phyloP scores from a whole-genome alignment of 2,797 vertebrate genomes.

The Acestrorhynchus altus region DNA sequence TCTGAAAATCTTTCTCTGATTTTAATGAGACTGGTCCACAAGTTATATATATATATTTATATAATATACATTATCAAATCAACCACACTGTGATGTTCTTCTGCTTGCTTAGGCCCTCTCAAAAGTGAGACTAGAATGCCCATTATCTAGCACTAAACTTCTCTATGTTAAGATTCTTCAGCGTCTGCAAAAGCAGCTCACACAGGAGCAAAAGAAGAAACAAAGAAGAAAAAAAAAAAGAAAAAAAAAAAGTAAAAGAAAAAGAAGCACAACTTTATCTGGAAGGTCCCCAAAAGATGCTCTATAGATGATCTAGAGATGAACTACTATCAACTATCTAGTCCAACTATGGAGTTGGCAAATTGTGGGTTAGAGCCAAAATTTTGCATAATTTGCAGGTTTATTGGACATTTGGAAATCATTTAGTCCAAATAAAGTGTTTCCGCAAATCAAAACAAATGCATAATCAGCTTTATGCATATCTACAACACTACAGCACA shows the following conservation, averaged over 20 bases:
- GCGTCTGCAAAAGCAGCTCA: constrained; percentile 33
- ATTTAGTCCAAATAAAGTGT: constrained; percentile 23
- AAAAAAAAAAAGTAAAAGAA: constrained; percentile 25
- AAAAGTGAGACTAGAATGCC: not conserved
- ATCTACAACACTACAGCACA: constrained; percentile 43
- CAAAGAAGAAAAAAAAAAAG: constrained; percentile 8
- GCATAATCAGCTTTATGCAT: constrained; percentile 26
- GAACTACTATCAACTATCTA: not conserved
- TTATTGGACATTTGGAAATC: not conserved
- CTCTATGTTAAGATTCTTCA: not conserved
- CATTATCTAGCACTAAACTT: constrained; percentile 24
- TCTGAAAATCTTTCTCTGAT: constrained; percentile 36
- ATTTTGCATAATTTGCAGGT: not conserved
- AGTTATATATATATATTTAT: constrained; percentile 27
- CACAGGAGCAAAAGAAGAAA: not conserved
- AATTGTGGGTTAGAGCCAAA: not conserved
- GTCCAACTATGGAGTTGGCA: not conserved
- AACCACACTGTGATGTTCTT: not conserved
- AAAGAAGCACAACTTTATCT: constrained; percentile 9
- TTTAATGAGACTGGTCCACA: constrained; percentile 49
- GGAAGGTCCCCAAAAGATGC: constrained; percentile 22
- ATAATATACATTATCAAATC: constrained; percentile 40
- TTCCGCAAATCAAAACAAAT: constrained; percentile 33
- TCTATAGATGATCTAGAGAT: not conserved
- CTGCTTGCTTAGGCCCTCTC: not conserved